Base-by-base conservation (phyloP, 2,888 invertebrate species). In the Cyclophora albipunctata region DNA sequence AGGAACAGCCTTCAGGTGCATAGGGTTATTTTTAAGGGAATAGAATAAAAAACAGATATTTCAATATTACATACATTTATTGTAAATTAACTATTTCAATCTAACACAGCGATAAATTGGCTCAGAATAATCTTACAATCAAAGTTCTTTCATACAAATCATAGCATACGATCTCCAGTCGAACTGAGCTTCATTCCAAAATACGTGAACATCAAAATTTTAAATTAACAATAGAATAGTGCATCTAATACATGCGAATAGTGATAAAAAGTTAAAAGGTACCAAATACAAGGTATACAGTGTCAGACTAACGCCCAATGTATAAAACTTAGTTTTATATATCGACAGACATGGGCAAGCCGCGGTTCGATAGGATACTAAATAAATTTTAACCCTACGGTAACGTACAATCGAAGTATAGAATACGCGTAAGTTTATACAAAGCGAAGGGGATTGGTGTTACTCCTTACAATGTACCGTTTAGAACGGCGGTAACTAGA, bases 81-180 rank as follows among this genome's bases (percentile, higher is more conserved):
- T 82, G 75, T 81, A 83, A 78, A 82, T 71, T 73, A 81, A 78
- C 77, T 78, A 80, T 71, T 76, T 75, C 68, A 73, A 77, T 78
- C 75, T 78, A 84, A 78, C 67, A 71, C 78, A 82, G 80, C 76
- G 73, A 78, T 84, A 84, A 84, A 81, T 71, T 67, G 61, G 71
- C 84, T 71, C 86, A 79, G 81, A 73, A 62, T 55, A 55, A 53
- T 71, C 78, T 76, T 54, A 62, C 78, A 75, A 60, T 65, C 74
- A 66, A 58, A 67, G 64, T 70, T 59, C 69, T 70, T 54, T 54
- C 79, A 71, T 73, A 65, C 73, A 62, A n/a, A 66, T 68, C 74
- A 63, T 73, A 57, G 58, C 77, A 75, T 67, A 56, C 76, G 53
- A 66, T 64, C 77, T 57, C 66, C 69, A 63, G 52, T 62, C 74